These are phyloP conservation scores for Odontamblyopus rebecca DNA, from an alignment of 2,797 vertebrate genomes.

Conservation along the genomic window DNA sequence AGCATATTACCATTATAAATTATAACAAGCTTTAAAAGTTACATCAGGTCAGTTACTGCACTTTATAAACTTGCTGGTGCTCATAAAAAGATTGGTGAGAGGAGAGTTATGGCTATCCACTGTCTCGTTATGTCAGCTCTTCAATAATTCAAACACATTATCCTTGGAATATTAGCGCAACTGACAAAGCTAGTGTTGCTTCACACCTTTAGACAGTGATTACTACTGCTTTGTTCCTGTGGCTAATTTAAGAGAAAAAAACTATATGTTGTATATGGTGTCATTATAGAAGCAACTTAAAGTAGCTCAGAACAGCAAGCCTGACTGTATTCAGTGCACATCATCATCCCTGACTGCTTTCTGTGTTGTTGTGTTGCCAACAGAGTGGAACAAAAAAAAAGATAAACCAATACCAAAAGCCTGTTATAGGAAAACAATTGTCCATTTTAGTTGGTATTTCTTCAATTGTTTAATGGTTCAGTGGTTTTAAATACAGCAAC, in stretches of 20 bases:
- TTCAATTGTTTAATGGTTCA: too few species aligned
- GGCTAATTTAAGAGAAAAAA: slow-evolving; percentile 37
- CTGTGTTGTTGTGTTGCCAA: slow-evolving; percentile 42
- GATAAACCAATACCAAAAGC: too few species aligned
- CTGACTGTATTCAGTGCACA: slow-evolving; percentile 57
- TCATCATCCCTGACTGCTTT: slow-evolving; percentile 51
- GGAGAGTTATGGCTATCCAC: not conserved
- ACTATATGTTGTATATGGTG: not conserved
- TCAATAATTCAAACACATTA: slow-evolving; percentile 5
- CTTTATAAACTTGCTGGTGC: slow-evolving; percentile 1
- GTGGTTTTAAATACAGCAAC: too few species aligned
- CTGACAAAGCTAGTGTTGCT: slow-evolving; percentile 2
- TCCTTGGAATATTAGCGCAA: not conserved
- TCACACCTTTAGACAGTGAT: slow-evolving; percentile 21
- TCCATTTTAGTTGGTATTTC: too few species aligned
- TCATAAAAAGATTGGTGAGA: slow-evolving; percentile 3
- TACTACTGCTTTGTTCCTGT: slow-evolving; percentile 6
- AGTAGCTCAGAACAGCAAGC: slow-evolving; percentile 37
- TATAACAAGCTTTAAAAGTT: not conserved
- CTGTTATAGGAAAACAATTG: too few species aligned
- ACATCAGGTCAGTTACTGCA: not conserved
- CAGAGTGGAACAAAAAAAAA: too few species aligned
- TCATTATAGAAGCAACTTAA: slow-evolving; percentile 9
- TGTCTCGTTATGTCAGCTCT: not conserved
- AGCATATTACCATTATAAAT: not conserved